Conservation (phyloP, 2,888 invertebrate species). For the Brenthis hecate region DNA sequence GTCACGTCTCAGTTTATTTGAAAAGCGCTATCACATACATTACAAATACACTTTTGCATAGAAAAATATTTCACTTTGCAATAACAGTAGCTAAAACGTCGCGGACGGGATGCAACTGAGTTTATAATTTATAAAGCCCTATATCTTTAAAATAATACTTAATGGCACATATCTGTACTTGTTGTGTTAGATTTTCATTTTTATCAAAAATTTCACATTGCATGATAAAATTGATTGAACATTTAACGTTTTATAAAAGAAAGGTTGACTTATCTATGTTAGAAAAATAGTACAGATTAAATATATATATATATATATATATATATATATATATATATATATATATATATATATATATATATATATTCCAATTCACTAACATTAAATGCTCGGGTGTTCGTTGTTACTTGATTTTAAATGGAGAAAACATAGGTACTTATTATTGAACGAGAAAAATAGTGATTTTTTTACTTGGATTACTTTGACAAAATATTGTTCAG, state of each 20-base stretch:
- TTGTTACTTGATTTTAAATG: neutral
- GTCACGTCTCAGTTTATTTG: constrained; percentile 59
- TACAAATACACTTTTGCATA: constrained; percentile 62
- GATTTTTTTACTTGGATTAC: too few relatives aligned
- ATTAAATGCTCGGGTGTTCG: constrained; percentile 6
- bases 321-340: constrained; percentile 35
- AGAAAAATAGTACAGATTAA: constrained; percentile 32
- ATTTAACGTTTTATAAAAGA: constrained; percentile 20
- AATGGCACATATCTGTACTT: constrained; percentile 75
- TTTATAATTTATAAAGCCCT: constrained; percentile 32
- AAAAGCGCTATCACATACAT: constrained; percentile 74
- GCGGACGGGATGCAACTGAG: constrained; percentile 38
- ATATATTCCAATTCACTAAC: constrained; percentile 28
- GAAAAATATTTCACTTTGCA: constrained; percentile 68
- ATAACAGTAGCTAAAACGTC: constrained; percentile 51
- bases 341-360: constrained; percentile 35
- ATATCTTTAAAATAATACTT: constrained; percentile 47
- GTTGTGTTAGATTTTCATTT: constrained; percentile 44
- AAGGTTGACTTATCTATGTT: constrained; percentile 12
- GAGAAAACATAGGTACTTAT: too few relatives aligned
- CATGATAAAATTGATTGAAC: constrained; percentile 22
- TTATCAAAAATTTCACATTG: constrained; percentile 19
- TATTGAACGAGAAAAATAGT: too few relatives aligned
- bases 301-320: constrained; percentile 35
- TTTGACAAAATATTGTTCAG: too few relatives aligned